Evolutionary conservation across 1,140 invertebrate genomes (phyloP), one percentile per base, ranked within the genome.

Genomic region (Augochlora pura): DNA sequence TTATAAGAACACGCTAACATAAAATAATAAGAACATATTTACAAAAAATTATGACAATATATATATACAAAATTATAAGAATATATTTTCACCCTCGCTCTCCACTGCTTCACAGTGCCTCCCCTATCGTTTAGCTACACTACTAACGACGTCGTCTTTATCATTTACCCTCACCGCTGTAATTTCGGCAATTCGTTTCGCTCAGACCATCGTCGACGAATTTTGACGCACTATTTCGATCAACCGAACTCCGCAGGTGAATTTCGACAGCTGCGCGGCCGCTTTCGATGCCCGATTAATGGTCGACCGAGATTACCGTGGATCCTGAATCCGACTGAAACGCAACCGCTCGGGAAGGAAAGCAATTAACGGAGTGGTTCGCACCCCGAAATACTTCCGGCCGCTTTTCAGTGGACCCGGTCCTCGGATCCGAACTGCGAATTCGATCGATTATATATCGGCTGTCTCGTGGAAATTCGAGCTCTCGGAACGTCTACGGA

Each of bases 311-410:
- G 70, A 54, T 21, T 5, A 54, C 12, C 5, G 42, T 21, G 39
- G 42, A 46, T 46, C 42, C 39, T 9, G 9, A 70, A 38, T 12
- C 57, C 42, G 0, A 16, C n/a, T 32, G 21, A 71, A 77, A 25
- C 21, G 18, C 25, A 18, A 12, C 18, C 27, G 14, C 12, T 16
- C 38, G 8, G 4, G n/a, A 65, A 72, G 60, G 7, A n/a, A 23
- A 64, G 69, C 71, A 83, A 84, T 79, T 83, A 83, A 84, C 54
- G 54, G 18, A 69, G 71, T 75, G 52, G 54, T 63, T 46, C 63
- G 74, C 74, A 52, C 25, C 27, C 52, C 4, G 42, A 18, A 65
- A 82, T 84, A 39, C 72, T 49, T 78, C 67, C 38, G 49, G 68
- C 54, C 52, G 68, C 67, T 67, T 64, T 74, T 79, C 42, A 74